Percentiles rank a stretch among this genome's conserved stretches.
Conservation (phyloP, 1,140 invertebrate species). For the Liolophura sinensis region DNA sequence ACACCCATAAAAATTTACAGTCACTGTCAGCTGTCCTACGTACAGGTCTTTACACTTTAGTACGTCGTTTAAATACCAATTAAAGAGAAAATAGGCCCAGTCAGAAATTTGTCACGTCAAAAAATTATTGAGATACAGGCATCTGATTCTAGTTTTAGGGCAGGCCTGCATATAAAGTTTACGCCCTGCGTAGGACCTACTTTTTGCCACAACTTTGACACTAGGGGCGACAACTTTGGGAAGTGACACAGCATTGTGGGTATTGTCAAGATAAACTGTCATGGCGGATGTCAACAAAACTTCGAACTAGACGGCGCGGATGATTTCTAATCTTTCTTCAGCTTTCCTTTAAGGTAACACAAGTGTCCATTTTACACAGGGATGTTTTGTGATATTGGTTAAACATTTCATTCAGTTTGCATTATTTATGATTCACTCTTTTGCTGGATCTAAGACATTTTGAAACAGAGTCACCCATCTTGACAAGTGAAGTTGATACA, state of each 20-base stretch:
- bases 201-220: too few relatives aligned
- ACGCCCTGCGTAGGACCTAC: too few relatives aligned
- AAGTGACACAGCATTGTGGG: conserved; percentile 25
- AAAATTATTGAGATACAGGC: too few relatives aligned
- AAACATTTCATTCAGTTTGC: not conserved
- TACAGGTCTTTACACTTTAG: too few relatives aligned
- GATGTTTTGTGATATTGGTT: not conserved
- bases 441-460: not conserved
- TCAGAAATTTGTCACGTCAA: too few relatives aligned
- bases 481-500: not conserved
- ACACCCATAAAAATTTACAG: too few relatives aligned
- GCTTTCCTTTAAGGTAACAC: not conserved
- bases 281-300: conserved; percentile 12
- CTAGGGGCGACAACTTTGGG: too few relatives aligned
- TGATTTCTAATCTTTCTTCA: not conserved
- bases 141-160: too few relatives aligned
- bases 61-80: too few relatives aligned
- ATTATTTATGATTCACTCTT: not conserved
- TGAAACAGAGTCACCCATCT: conserved; percentile 3
- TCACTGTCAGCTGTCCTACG: too few relatives aligned
- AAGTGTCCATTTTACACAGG: not conserved
- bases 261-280: conserved; percentile 43
- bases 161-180: too few relatives aligned
- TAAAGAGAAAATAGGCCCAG: too few relatives aligned
- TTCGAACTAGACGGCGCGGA: not conserved